A percentile compares a stretch with the other conserved stretches of the same genome.
Conservation (phyloP, 2,888 invertebrate species). For the Pyrgus malvae region DNA sequence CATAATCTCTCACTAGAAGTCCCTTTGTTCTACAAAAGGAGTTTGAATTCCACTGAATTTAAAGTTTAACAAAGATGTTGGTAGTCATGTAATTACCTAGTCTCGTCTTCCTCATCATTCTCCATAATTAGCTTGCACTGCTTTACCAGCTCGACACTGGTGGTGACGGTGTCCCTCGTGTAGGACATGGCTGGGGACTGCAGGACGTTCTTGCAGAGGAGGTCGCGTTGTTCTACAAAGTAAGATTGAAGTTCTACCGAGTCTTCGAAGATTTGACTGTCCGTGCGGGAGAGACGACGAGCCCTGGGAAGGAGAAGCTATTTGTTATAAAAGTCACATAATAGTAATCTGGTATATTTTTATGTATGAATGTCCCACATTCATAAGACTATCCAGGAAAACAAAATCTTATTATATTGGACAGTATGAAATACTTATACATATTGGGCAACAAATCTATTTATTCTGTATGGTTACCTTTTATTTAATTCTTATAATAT, state of each 20-base stretch:
- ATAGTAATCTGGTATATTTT: no score
- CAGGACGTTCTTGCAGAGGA: conserved; percentile 89
- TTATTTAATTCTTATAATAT: no score
- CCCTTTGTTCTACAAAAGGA: no score
- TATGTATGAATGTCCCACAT: no score
- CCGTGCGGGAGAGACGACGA: conserved; percentile 92
- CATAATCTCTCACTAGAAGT: background rate
- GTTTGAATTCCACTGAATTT: no score
- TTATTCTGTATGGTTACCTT: no score
- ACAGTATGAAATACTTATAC: no score
- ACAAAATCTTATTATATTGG: no score
- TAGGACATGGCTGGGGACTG: conserved; percentile 94
- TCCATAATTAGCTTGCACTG: conserved; percentile 64
- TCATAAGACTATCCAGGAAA: no score
- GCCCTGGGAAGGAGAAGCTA: conserved; percentile 76
- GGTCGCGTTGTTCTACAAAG: conserved; percentile 89
- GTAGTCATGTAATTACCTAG: conserved; percentile 49
- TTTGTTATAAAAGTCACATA: background rate
- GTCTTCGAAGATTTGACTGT: conserved; percentile 98
- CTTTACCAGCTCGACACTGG: conserved; percentile 88
- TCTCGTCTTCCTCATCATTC: conserved; percentile 85
- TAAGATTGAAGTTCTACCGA: conserved; percentile 95
- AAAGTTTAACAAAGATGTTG: background rate
- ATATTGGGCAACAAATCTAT: no score
- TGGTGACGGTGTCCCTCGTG: conserved; percentile 87